A percentile compares a stretch with the other conserved stretches of the same genome.
Conservation (phyloP, 2,797 vertebrate genomes). For the Mastacembelus armatus region DNA sequence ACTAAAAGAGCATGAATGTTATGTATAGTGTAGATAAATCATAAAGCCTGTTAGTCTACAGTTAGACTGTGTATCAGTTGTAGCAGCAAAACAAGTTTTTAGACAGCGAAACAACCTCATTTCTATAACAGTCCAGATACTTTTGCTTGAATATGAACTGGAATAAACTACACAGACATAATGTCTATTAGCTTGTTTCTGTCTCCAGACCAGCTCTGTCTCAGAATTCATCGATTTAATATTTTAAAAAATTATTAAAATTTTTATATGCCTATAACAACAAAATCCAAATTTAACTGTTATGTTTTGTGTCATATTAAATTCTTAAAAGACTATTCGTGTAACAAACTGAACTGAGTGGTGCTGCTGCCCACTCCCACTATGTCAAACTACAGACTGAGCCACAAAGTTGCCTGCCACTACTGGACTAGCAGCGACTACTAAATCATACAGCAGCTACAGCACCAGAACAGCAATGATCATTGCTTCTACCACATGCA, state of each 20-base stretch:
- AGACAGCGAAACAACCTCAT: not conserved
- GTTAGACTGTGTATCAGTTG: not conserved
- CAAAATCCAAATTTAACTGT: too few species aligned
- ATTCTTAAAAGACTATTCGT: not conserved
- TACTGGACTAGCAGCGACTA: slow-evolving; percentile 39
- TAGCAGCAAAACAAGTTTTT: not conserved
- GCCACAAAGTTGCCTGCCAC: slow-evolving; percentile 10
- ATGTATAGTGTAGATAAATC: not conserved
- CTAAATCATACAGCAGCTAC: slow-evolving; percentile 64
- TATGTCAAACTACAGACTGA: slow-evolving; percentile 16
- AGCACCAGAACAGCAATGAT: slow-evolving; percentile 56
- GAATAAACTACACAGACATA: too few species aligned
- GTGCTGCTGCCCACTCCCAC: slow-evolving; percentile 20
- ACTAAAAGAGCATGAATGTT: not conserved
- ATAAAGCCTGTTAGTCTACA: not conserved
- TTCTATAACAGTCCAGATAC: not conserved
- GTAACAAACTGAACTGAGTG: slow-evolving; percentile 4
- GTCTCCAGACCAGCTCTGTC: slow-evolving; percentile 29
- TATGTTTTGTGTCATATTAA: not conserved
- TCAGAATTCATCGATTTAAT: not conserved
- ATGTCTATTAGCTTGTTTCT: too few species aligned
- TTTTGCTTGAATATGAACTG: not conserved
- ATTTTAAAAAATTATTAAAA: not conserved
- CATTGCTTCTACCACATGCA: slow-evolving; percentile 46
- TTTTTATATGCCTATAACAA: not conserved